Conservation (phyloP, 2,113 vertebrate species). For the Myodes glareolus region DNA sequence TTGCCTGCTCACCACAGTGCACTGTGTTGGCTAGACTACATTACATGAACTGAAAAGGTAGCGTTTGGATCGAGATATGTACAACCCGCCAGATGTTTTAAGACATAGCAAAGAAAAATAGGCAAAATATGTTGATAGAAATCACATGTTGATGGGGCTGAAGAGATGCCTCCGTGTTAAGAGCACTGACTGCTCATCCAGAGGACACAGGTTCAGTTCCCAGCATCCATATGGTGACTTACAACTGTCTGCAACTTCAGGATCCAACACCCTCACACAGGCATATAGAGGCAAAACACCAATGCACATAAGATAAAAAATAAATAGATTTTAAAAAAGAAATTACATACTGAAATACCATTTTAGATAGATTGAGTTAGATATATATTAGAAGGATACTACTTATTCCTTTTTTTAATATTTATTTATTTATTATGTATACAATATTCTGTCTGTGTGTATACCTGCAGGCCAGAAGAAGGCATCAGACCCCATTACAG, state of each 20-base stretch:
- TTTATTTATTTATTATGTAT: no score
- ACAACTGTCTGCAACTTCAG: not conserved
- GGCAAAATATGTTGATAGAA: not conserved
- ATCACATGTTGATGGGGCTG: no score
- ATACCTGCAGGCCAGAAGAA: no score
- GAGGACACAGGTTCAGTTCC: not conserved
- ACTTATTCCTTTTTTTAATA: not conserved
- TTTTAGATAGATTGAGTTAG: not conserved
- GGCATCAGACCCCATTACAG: no score
- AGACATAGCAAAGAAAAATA: not conserved
- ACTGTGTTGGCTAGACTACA: not conserved
- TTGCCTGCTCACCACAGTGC: not conserved
- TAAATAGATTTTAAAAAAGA: not conserved
- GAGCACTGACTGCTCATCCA: no score
- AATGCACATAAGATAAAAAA: no score
- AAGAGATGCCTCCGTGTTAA: no score
- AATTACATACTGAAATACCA: not conserved
- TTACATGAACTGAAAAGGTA: not conserved
- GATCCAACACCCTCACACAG: no score
- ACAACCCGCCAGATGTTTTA: not conserved
- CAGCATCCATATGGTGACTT: not conserved
- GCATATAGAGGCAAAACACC: no score
- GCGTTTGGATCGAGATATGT: not conserved
- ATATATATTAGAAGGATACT: not conserved
- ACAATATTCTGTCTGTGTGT: no score